phyloP scores from a whole-genome alignment of 2,888 invertebrate species.

The Melieria omissa region DNA sequence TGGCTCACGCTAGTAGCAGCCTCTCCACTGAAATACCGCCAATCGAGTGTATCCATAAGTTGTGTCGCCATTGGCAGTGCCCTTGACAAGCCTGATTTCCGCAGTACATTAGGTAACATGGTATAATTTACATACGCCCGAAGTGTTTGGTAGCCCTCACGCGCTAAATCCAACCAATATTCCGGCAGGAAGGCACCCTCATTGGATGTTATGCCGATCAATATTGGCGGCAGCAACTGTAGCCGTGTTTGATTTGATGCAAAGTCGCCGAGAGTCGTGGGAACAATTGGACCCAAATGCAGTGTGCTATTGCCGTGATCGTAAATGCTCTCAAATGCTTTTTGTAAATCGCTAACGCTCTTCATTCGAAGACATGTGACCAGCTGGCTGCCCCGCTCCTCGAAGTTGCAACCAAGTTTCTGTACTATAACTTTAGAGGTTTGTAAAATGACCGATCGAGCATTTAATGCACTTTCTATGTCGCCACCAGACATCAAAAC shows the following conservation, averaged over 20 bases:
- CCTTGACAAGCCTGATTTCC: conserved; percentile 39
- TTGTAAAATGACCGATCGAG: conserved; percentile 66
- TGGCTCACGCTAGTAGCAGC: conserved; percentile 50
- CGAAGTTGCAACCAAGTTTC: conserved; percentile 70
- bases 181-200: conserved; percentile 74
- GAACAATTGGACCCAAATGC: conserved; percentile 72
- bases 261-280: conserved; percentile 18
- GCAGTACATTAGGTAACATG: conserved; percentile 71
- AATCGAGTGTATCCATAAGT: conserved; percentile 56
- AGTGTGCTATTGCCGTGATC: conserved; percentile 72
- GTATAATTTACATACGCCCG: conserved; percentile 71
- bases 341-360: conserved; percentile 71
- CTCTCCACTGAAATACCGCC: conserved; percentile 62
- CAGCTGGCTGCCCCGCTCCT: conserved; percentile 67
- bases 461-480: conserved; percentile 52
- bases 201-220: conserved; percentile 77
- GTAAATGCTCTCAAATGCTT: conserved; percentile 70
- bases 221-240: conserved; percentile 69
- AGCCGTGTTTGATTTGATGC: conserved; percentile 31
- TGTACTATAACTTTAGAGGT: conserved; percentile 53
- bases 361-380: conserved; percentile 74
- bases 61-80: neutral
- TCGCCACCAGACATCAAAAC: conserved; percentile 74
- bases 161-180: conserved; percentile 72
- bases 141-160: conserved; percentile 70